These are phyloP conservation scores for Antechinus stuartii DNA, from an alignment of 2,113 vertebrate genomes.

Conservation along the genomic window DNA sequence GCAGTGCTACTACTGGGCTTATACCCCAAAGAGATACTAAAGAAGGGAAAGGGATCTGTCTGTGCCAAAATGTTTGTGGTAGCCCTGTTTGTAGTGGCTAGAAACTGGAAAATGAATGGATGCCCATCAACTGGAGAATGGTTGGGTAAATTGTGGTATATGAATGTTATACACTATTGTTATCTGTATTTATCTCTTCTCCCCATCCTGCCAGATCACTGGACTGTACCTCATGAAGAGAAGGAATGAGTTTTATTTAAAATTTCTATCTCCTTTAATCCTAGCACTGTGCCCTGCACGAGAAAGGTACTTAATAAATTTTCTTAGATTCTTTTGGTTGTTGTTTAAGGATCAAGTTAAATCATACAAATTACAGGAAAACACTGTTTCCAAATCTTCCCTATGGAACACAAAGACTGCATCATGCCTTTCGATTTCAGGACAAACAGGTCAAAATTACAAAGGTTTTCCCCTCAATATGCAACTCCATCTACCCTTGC, in stretches of 20 bases:
- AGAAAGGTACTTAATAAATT: background rate
- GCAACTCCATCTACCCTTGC: background rate
- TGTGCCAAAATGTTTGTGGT: no score
- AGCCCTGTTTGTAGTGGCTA: no score
- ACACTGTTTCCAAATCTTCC: background rate
- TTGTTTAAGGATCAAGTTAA: background rate
- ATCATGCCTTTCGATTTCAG: background rate
- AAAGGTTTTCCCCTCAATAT: background rate
- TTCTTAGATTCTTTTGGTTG: background rate
- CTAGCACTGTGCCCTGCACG: background rate
- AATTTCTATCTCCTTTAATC: background rate
- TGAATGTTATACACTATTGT: background rate
- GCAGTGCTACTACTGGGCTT: no score
- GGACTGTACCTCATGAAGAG: background rate
- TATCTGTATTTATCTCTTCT: background rate
- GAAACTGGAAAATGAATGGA: no score
- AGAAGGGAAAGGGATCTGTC: no score
- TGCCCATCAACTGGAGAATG: no score
- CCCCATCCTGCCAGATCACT: background rate
- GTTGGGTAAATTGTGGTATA: no score
- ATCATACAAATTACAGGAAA: background rate
- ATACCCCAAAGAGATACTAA: no score
- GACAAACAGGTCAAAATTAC: background rate
- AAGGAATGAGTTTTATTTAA: background rate
- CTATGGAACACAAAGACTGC: background rate